Percentiles rank a stretch among this genome's conserved stretches.
These are phyloP conservation scores for Mythimna lalbum DNA, from an alignment of 2,888 invertebrate species.

Conservation along the genomic window DNA sequence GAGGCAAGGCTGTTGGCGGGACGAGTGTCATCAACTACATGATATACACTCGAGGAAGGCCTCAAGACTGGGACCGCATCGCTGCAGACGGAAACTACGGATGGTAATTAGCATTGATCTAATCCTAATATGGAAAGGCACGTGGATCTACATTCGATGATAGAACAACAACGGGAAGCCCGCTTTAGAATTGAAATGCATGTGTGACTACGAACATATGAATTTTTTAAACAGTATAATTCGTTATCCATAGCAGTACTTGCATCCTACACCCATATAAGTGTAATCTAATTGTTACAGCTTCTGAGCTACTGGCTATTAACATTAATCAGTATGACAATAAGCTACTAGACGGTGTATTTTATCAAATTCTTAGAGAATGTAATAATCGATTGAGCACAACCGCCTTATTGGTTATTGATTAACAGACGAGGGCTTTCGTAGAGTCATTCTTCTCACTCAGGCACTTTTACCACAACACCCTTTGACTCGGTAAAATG, in stretches of 20 bases:
- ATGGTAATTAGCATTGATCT: constrained; percentile 86
- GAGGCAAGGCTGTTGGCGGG: constrained; percentile 91
- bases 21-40: constrained; percentile 92
- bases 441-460: background rate
- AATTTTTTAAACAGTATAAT: constrained; percentile 6
- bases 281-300: constrained; percentile 21
- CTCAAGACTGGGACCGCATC: constrained; percentile 93
- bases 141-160: constrained; percentile 11
- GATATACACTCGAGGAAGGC: constrained; percentile 94
- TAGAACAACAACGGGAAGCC: constrained; percentile 27
- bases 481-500: background rate
- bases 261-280: constrained; percentile 12
- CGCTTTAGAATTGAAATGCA: constrained; percentile 26
- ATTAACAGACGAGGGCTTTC: background rate
- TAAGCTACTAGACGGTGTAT: background rate
- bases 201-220: constrained; percentile 1
- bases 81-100: constrained; percentile 93
- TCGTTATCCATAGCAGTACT: background rate
- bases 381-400: background rate
- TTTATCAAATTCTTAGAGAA: constrained; percentile 5
- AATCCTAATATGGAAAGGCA: constrained; percentile 27
- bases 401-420: background rate
- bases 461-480: background rate
- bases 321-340: constrained; percentile 21
- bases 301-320: background rate